Conservation (phyloP, 1,140 invertebrate species). For the Centruroides sculpturatus region DNA sequence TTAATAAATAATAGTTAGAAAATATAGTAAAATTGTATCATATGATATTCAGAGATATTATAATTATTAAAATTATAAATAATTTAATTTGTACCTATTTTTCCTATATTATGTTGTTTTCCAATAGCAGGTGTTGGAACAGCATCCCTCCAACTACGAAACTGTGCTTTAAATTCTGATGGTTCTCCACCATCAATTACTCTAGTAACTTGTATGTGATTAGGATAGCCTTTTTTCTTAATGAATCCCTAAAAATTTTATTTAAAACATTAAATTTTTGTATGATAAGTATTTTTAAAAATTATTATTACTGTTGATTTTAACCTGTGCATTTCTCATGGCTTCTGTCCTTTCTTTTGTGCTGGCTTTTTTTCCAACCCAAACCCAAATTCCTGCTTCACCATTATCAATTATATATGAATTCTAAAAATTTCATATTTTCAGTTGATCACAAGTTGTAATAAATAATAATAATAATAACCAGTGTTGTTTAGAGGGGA, state of each 20-base stretch:
- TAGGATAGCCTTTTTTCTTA: constrained; percentile 68
- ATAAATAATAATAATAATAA: too few relatives aligned
- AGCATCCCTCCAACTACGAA: constrained; percentile 53
- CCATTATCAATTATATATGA: constrained; percentile 78
- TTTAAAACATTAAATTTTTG: background rate
- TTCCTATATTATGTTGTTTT: constrained; percentile 22
- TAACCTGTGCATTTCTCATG: constrained; percentile 58
- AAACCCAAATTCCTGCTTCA: constrained; percentile 71
- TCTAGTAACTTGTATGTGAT: constrained; percentile 54
- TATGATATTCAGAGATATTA: background rate
- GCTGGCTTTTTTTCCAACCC: constrained; percentile 63
- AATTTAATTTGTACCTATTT: background rate
- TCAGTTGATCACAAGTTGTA: too few relatives aligned
- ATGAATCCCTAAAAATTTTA: constrained; percentile 47
- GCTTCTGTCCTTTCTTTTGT: constrained; percentile 55
- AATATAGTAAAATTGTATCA: background rate
- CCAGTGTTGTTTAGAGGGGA: too few relatives aligned
- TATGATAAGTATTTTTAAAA: background rate
- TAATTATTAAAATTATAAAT: background rate
- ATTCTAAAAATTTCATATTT: constrained; percentile 35
- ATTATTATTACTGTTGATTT: constrained; percentile 4
- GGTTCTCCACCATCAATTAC: constrained; percentile 70
- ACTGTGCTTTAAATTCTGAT: constrained; percentile 65
- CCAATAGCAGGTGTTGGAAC: constrained; percentile 28
- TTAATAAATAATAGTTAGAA: background rate